Evolutionary conservation across 2,888 invertebrate species (phyloP), one percentile per base, ranked within the genome.

Genomic region (Patella depressa): DNA sequence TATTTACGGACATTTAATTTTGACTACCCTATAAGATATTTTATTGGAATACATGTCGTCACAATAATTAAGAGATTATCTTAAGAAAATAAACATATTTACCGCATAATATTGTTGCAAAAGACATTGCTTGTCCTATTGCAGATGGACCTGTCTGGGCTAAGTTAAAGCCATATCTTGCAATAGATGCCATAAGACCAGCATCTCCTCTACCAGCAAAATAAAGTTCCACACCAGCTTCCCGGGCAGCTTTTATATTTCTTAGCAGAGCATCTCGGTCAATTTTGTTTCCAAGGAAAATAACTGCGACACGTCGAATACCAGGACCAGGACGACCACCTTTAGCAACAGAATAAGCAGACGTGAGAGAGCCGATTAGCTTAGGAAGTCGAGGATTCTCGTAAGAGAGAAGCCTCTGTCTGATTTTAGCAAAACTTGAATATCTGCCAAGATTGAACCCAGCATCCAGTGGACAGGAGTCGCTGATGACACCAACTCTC

Each of bases 371-470:
- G n/a, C 45, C 24, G 14, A 77, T 55, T 14, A 80, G 57, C 2
- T 14, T 3, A 17, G 80, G 72, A 3, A 80, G 69, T 57, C 45
- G n/a, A 71, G 71, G 59, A 69, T 53, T 24, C 57, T 79, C 77
- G 72, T 79, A 80, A 7, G 14, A 2, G 3, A 7, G 2, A 14
- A 80, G 73, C 19, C 73, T 73, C 1, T 53, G 55, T 14, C 59
- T 75, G 74, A 77, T 75, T 15, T 53, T 57, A 1, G 29, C 45
- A 1, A 69, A 54, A 14, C 17, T 14, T 53, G 53, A 24, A 75
- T 79, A 80, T 3, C n/a, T 19, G 69, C 77, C 72, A 2, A 80
- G 78, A 19, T 53, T 69, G 73, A 80, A 80, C 3, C 80, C 80
- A 9, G 71, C 69, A 53, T 78, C 78, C 7, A 57, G 71, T 14